Percentiles rank a stretch among this genome's conserved stretches.
Evolutionary conservation across 2,797 vertebrate genomes (phyloP).

Genomic region (Microctenopoma stevenorrisi): DNA sequence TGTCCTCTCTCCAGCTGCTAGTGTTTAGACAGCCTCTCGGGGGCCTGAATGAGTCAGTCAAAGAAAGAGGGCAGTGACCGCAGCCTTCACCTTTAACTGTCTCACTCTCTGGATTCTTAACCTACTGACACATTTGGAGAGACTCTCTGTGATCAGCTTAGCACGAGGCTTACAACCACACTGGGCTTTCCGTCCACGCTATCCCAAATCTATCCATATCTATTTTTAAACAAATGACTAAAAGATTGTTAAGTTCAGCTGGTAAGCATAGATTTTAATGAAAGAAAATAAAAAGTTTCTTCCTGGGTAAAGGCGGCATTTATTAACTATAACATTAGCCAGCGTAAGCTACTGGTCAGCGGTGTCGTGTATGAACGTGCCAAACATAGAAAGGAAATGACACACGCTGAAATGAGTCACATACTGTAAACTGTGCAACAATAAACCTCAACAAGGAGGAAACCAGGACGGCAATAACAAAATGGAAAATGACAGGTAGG

Average conservation of each 20-base stretch:
- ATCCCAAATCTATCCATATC: background rate
- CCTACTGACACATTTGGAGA: constrained; percentile 79
- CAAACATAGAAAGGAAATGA: too few relatives aligned
- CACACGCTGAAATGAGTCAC: background rate
- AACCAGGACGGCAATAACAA: constrained; percentile 10
- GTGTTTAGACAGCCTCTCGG: constrained; percentile 65
- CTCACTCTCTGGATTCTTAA: constrained; percentile 62
- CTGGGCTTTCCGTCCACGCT: constrained; percentile 12
- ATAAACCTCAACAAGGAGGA: constrained; percentile 9
- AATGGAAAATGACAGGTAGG: constrained; percentile 32
- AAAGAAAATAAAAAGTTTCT: too few relatives aligned
- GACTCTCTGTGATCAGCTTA: constrained; percentile 60
- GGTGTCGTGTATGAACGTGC: too few relatives aligned
- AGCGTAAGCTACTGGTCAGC: too few relatives aligned
- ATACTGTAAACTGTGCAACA: constrained; percentile 1
- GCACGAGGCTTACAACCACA: constrained; percentile 35
- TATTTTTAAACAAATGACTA: too few relatives aligned
- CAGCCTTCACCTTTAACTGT: constrained; percentile 59
- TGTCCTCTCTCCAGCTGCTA: constrained; percentile 26
- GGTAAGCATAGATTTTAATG: too few relatives aligned
- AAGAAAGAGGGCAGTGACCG: constrained; percentile 46
- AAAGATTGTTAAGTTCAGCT: too few relatives aligned
- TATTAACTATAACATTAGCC: too few relatives aligned
- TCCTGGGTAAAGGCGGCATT: too few relatives aligned
- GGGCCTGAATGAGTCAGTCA: constrained; percentile 47